Conservation (phyloP, 2,797 vertebrate species). For the Cryptoprocta ferox region DNA sequence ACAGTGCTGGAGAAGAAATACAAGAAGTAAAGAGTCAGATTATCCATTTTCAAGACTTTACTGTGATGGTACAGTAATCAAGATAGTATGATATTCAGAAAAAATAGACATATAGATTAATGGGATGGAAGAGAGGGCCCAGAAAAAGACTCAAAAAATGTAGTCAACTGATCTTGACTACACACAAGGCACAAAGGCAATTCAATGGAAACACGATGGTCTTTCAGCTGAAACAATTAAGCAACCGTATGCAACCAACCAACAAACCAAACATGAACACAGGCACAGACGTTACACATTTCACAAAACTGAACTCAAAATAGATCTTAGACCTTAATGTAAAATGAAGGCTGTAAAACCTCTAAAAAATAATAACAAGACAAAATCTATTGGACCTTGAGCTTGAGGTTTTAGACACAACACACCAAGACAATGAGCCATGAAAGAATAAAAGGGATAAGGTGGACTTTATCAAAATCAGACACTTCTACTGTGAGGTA, state of each 20-base stretch:
- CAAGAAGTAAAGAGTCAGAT: background rate
- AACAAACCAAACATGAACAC: background rate
- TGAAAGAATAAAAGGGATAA: background rate
- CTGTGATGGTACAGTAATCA: background rate
- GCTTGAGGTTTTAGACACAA: constrained; percentile 23
- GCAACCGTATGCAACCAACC: background rate
- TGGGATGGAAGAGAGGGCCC: background rate
- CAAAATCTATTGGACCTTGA: background rate
- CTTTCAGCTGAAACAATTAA: background rate
- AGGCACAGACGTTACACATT: background rate
- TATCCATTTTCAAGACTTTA: background rate
- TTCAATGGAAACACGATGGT: background rate
- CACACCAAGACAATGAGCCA: background rate
- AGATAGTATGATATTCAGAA: background rate
- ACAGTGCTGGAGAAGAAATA: background rate
- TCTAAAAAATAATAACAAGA: background rate
- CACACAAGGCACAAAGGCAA: background rate
- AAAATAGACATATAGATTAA: background rate
- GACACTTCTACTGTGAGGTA: background rate
- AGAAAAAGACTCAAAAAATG: background rate
- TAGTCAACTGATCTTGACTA: background rate
- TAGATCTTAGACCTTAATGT: background rate
- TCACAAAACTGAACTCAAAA: background rate
- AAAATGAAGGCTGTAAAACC: background rate
- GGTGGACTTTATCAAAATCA: background rate